Percentiles rank a stretch among this genome's conserved stretches.
phyloP scores from a whole-genome alignment of 2,797 vertebrate species.

The Leuciscus waleckii region DNA sequence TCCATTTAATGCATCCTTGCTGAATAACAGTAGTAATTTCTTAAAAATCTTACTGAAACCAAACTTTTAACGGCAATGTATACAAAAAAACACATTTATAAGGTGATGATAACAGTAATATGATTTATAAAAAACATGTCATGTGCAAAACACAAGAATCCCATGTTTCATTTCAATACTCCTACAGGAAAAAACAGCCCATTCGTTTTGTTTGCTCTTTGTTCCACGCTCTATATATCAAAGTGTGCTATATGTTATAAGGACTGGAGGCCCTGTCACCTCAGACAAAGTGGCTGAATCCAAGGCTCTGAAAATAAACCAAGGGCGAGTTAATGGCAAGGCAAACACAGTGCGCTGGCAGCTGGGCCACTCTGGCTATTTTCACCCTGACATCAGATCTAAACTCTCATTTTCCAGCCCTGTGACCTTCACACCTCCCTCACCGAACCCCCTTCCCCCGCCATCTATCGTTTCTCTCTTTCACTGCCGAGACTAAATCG shows the following conservation, averaged over 20 bases:
- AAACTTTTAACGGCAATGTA: neutral
- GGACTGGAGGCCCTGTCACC: slow-evolving; percentile 22
- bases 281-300: slow-evolving; percentile 64
- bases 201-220: neutral
- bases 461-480: slow-evolving; percentile 53
- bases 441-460: slow-evolving; percentile 27
- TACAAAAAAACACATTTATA: too few species aligned
- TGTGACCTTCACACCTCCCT: slow-evolving; percentile 71
- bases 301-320: slow-evolving; percentile 77
- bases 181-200: neutral
- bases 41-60: neutral
- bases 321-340: slow-evolving; percentile 72
- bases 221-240: slow-evolving; percentile 29
- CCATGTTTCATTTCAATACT: neutral
- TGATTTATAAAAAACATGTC: neutral
- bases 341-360: slow-evolving; percentile 76
- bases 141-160: neutral
- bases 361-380: slow-evolving; percentile 72
- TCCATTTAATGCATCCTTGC: too few species aligned
- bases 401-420: slow-evolving; percentile 76
- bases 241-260: slow-evolving; percentile 20
- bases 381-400: slow-evolving; percentile 74
- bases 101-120: neutral
- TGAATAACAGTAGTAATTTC: too few species aligned
- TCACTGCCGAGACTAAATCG: slow-evolving; percentile 60